These are phyloP conservation scores for Cichlasoma orientale DNA, from an alignment of 2,797 vertebrate genomes.

Conservation along the genomic window DNA sequence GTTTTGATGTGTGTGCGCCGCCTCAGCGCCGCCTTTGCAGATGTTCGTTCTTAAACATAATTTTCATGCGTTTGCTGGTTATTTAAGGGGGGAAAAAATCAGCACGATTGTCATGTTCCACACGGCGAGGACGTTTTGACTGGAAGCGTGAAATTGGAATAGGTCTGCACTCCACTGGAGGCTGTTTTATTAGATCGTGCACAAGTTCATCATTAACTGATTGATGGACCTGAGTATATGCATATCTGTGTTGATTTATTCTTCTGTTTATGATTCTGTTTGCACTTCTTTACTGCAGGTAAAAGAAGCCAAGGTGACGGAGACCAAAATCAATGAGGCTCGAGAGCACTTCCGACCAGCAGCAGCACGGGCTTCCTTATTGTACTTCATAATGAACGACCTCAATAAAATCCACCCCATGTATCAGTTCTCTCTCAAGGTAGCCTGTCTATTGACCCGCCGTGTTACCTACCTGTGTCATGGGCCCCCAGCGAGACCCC, in stretches of 20 bases:
- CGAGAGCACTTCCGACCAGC: constrained; percentile 91
- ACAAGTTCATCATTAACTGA: constrained; percentile 48
- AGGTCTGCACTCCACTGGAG: constrained; percentile 37
- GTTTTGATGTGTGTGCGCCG: constrained; percentile 1
- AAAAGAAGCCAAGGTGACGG: constrained; percentile 90
- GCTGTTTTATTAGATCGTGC: constrained; percentile 37
- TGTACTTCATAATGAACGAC: constrained; percentile 95
- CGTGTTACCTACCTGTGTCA: constrained; percentile 43
- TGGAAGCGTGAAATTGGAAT: constrained; percentile 62
- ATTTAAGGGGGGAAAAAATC: neutral
- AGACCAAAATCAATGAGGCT: constrained; percentile 91
- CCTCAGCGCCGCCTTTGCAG: constrained; percentile 36
- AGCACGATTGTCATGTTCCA: constrained; percentile 30
- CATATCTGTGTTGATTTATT: neutral
- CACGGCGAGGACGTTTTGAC: constrained; percentile 40
- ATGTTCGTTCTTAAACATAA: constrained; percentile 52
- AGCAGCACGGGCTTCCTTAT: constrained; percentile 87
- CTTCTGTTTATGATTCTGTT: constrained; percentile 25
- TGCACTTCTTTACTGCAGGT: constrained; percentile 81
- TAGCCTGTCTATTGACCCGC: constrained; percentile 69
- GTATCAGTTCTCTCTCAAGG: constrained; percentile 99
- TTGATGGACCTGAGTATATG: constrained; percentile 24
- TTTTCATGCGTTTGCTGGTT: constrained; percentile 12
- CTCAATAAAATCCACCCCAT: constrained; percentile 95
- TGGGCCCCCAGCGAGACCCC: constrained; percentile 49